These are phyloP conservation scores for Cochlearius cochlearius DNA, from an alignment of 2,113 vertebrate species.

Conservation along the genomic window DNA sequence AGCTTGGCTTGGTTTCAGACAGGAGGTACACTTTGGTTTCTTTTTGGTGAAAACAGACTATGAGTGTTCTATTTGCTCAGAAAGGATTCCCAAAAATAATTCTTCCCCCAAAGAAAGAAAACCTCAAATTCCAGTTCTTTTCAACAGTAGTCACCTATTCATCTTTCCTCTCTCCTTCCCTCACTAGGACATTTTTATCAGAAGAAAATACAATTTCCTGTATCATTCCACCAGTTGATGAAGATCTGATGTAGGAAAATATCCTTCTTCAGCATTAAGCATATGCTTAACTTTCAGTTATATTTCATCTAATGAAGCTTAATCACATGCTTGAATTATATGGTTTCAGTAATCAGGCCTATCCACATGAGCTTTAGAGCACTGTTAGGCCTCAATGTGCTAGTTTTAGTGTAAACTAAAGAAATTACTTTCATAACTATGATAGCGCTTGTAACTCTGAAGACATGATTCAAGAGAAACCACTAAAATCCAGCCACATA, in stretches of 20 bases:
- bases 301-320: not conserved
- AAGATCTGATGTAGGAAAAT: not conserved
- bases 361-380: not conserved
- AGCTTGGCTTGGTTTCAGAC: not conserved
- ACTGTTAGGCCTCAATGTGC: not conserved
- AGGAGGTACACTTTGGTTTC: not conserved
- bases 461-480: not conserved
- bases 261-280: not conserved
- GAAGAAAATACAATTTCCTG: not conserved
- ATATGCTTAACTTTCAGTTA: not conserved
- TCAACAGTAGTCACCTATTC: not conserved
- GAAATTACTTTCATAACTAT: not conserved
- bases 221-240: not conserved
- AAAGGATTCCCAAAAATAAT: not conserved
- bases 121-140: not conserved
- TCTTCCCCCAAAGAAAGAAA: not conserved
- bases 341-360: not conserved
- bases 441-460: not conserved
- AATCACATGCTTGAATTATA: not conserved
- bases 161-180: not conserved
- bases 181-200: not conserved
- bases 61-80: not conserved
- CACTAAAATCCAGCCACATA: not conserved
- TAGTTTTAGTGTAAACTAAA: not conserved
- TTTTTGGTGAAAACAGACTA: not conserved